Conservation (phyloP, 2,797 vertebrate genomes). For the Eulemur mongoz region DNA sequence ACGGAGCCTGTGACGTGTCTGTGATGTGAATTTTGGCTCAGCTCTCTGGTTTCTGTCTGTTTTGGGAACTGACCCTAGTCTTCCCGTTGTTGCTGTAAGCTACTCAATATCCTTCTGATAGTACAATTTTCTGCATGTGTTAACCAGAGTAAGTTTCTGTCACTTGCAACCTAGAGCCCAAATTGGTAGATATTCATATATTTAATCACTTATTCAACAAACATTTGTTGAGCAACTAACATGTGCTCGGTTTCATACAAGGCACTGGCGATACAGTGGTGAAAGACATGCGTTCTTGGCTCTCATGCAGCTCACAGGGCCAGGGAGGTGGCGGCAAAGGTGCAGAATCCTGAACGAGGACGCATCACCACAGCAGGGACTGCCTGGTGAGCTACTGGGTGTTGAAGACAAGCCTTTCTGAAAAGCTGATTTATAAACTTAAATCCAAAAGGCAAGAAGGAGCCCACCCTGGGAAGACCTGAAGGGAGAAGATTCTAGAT, state of each 20-base stretch:
- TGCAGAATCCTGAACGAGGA: neutral
- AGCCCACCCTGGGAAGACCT: too few relatives aligned
- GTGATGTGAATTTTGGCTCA: too few relatives aligned
- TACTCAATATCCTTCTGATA: neutral
- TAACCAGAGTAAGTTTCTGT: neutral
- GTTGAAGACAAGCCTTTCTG: neutral
- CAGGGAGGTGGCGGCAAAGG: rapidly evolving
- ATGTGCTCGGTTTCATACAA: rapidly evolving
- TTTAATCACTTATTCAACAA: neutral
- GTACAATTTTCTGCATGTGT: neutral
- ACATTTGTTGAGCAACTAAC: neutral
- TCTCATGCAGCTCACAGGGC: neutral
- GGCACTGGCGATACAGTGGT: rapidly evolving
- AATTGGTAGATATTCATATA: neutral
- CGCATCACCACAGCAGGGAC: rapidly evolving
- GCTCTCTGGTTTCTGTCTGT: neutral
- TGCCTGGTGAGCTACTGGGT: neutral
- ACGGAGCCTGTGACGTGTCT: neutral
- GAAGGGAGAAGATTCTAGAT: too few relatives aligned
- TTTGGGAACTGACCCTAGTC: neutral
- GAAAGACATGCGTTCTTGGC: too few relatives aligned
- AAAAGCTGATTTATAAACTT: neutral
- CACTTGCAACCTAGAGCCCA: neutral
- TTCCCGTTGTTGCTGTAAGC: neutral
- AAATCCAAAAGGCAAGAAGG: neutral